Percentiles rank a stretch among this genome's conserved stretches.
Conservation (phyloP, 1,140 invertebrate species). For the Euwallacea fornicatus region DNA sequence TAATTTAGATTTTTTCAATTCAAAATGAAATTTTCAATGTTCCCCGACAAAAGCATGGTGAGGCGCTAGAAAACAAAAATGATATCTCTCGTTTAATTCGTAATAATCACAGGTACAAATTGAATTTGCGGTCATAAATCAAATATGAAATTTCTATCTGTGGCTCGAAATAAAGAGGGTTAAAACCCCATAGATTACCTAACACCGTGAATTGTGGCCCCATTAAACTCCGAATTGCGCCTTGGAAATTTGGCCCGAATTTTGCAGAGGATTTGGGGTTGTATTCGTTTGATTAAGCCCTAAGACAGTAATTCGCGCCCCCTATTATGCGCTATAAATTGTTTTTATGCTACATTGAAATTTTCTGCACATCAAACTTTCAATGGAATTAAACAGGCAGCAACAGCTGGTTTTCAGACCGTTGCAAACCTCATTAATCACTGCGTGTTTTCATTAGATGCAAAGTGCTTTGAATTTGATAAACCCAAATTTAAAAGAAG, state of each 20-base stretch:
- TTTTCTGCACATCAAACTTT: too few relatives aligned
- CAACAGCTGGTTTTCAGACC: too few relatives aligned
- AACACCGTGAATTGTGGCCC: slow-evolving; percentile 27
- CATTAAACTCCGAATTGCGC: slow-evolving; percentile 27
- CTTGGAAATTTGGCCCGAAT: slow-evolving; percentile 14
- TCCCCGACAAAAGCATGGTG: too few relatives aligned
- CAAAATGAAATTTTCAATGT: too few relatives aligned
- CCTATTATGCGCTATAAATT: not conserved
- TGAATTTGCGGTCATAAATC: slow-evolving; percentile 10
- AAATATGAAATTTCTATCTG: slow-evolving; percentile 30
- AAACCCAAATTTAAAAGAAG: too few relatives aligned
- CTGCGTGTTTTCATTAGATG: too few relatives aligned
- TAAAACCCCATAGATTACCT: slow-evolving; percentile 24
- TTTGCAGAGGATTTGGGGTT: slow-evolving; percentile 6
- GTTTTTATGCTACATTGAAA: too few relatives aligned
- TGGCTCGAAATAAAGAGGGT: slow-evolving; percentile 26
- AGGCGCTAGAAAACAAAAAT: too few relatives aligned
- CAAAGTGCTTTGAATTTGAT: too few relatives aligned
- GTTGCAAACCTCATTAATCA: too few relatives aligned
- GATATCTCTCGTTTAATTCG: slow-evolving; percentile 12
- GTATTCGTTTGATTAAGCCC: slow-evolving; percentile 9
- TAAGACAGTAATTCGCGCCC: not conserved
- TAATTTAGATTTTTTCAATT: too few relatives aligned
- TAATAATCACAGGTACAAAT: slow-evolving; percentile 15
- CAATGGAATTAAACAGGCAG: too few relatives aligned